These are phyloP conservation scores for Paedocypris micromegethes DNA, from an alignment of 2,797 vertebrate species.

Conservation along the genomic window DNA sequence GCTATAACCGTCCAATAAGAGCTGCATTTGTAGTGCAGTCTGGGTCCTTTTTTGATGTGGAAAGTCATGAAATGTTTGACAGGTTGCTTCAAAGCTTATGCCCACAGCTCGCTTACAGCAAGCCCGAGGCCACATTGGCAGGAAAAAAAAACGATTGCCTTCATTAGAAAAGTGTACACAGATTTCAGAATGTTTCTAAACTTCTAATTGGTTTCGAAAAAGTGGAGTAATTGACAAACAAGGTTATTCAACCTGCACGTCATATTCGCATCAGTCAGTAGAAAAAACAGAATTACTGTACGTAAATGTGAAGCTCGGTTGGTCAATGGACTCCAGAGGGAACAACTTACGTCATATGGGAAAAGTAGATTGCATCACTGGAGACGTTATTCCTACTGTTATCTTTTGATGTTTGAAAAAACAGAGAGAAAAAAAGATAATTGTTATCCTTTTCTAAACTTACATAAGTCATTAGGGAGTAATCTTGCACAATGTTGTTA, in stretches of 20 bases:
- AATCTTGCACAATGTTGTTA: too few species aligned
- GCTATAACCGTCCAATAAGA: constrained; percentile 18
- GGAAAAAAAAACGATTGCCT: constrained; percentile 29
- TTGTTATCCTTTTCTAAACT: too few species aligned
- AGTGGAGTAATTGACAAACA: constrained; percentile 11
- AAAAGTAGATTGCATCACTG: not conserved
- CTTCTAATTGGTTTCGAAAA: not conserved
- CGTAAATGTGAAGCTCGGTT: too few species aligned
- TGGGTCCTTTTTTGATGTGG: constrained; percentile 25
- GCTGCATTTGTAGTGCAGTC: constrained; percentile 12
- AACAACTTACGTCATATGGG: not conserved
- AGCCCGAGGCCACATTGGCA: constrained; percentile 46
- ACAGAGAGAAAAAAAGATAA: too few species aligned
- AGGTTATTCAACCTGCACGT: not conserved
- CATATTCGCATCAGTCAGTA: not conserved
- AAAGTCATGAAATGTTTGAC: constrained; percentile 47
- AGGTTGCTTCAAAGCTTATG: constrained; percentile 56
- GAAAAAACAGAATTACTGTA: not conserved
- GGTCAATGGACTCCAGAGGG: too few species aligned
- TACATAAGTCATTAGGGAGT: too few species aligned
- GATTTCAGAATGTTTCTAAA: constrained; percentile 28
- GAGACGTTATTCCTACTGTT: too few species aligned
- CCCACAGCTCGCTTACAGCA: constrained; percentile 45
- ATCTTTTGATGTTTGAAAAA: too few species aligned
- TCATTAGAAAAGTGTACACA: constrained; percentile 27